Evolutionary conservation across 1,140 invertebrate species (phyloP), one percentile per base, ranked within the genome.

Genomic region (Drosophila carrolli): DNA sequence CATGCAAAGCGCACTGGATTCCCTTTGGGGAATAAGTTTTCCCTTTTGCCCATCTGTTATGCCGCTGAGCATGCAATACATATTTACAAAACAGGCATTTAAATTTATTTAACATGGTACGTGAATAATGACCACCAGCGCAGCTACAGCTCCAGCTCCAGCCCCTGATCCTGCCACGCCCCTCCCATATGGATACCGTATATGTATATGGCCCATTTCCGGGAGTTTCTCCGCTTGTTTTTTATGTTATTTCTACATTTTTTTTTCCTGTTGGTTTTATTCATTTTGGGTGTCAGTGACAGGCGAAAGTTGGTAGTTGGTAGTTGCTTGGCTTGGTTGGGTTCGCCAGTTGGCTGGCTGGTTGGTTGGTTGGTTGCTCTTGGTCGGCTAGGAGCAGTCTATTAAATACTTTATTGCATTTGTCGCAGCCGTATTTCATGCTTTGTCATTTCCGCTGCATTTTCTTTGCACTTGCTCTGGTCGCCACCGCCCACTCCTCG

Each of bases 331-430:
- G 57, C 41, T 67, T 37, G 51, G 63, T 51, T 70, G 60, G 63
- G 58, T 41, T 59, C 55, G 48, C 4, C 27, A n/a, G 47, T 14
- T 50, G 6, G 27, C 6, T n/a, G 11, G 46, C 11, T 16, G 44
- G 61, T 44, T 80, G 38, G 63, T 40, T 66, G 50, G 47, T 27
- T 44, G 40, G 59, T 53, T 54, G 50, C 40, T 35, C 32, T 44
- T 44, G 60, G 59, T 44, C 43, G 82, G 59, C 84, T 83, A 88
- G 83, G 72, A 86, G 72, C 84, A 90, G 86, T 90, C 86, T 90
- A 90, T 90, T 90, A 91, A 90, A 90, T 90, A 83, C 88, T 90
- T 90, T 90, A 90, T 90, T 90, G 86, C 86, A 90, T 90, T 90
- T 90, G 82, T 86, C 82, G 88, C 79, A 90, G 86, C 78, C 82